These are phyloP conservation scores for Montipora cactus DNA, from an alignment of 64 coral and sea anemone species.

Conservation along the genomic window DNA sequence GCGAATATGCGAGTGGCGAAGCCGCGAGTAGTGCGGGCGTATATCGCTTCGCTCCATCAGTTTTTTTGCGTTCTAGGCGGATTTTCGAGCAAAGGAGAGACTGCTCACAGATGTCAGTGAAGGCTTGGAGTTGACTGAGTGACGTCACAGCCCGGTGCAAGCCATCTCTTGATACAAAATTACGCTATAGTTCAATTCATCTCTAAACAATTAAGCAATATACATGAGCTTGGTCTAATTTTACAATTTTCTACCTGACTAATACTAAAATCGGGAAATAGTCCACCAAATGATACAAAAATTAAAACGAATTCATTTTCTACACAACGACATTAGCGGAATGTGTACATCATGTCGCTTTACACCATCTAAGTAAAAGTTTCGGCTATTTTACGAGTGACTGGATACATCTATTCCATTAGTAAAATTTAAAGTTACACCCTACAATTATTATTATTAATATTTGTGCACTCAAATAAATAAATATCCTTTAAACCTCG, in stretches of 20 bases:
- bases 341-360: not conserved
- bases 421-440: not conserved
- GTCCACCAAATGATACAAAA: not conserved
- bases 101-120: too few relatives aligned
- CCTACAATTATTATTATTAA: not conserved
- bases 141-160: too few relatives aligned
- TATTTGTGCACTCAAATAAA: constrained; percentile 33
- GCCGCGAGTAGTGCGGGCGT: too few relatives aligned
- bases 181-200: not conserved
- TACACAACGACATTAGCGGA: not conserved
- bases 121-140: too few relatives aligned
- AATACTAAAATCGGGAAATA: not conserved
- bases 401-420: not conserved
- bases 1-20: too few relatives aligned
- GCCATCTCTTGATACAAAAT: not conserved
- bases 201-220: not conserved
- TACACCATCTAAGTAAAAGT: not conserved
- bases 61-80: too few relatives aligned
- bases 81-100: too few relatives aligned
- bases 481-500: constrained; percentile 5
- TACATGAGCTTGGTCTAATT: not conserved
- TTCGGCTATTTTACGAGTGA: not conserved
- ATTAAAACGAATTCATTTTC: constrained; percentile 20
- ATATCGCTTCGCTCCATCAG: too few relatives aligned
- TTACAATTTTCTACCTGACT: not conserved